Evolutionary conservation across 2,888 invertebrate species (phyloP), one percentile per base, ranked within the genome.

Genomic region (Sminthurinus aureus): DNA sequence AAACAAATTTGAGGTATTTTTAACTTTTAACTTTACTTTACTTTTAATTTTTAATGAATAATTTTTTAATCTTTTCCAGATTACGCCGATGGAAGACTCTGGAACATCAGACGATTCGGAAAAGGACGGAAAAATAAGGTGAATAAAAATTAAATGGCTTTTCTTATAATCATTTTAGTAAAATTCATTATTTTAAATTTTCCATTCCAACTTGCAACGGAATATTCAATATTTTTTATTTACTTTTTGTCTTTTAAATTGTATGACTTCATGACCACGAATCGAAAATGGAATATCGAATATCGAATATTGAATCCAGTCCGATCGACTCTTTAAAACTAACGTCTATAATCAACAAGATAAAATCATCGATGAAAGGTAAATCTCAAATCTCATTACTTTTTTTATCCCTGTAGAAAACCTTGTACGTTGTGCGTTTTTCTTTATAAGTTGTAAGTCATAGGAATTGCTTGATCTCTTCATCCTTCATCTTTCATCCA

Each of bases 51-150:
- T n/a, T n/a, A n/a, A n/a, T n/a, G n/a, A n/a, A n/a, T n/a, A n/a
- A n/a, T n/a, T n/a, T n/a, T n/a, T n/a, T n/a, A n/a, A n/a, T n/a
- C n/a, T 38, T 20, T 82, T 52, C 12, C 75, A 83, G 83, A 74
- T 83, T 8, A 83, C 83, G 0, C 83, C 79, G 15, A 79, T 83
- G 79, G 83, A 83, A 73, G 83, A 83, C 74, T 75, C 79, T 0
- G 38, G 38, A 38, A 76, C 79, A 22, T 81, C 81, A 20, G 74
- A 83, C 69, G 82, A 83, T 51, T 79, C 79, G 64, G 79, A 79
- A 58, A 73, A 50, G 38, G 79, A 79, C 22, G 83, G 83, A 71
- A 83, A 83, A 66, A 83, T 74, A 74, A 83, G 83, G 83, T 83
- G 52, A 83, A 50, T 51, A 76, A n/a, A 13, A 26, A 51, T 50